Evolutionary conservation across 1,140 invertebrate genomes (phyloP).

Genomic region (Galleria mellonella): DNA sequence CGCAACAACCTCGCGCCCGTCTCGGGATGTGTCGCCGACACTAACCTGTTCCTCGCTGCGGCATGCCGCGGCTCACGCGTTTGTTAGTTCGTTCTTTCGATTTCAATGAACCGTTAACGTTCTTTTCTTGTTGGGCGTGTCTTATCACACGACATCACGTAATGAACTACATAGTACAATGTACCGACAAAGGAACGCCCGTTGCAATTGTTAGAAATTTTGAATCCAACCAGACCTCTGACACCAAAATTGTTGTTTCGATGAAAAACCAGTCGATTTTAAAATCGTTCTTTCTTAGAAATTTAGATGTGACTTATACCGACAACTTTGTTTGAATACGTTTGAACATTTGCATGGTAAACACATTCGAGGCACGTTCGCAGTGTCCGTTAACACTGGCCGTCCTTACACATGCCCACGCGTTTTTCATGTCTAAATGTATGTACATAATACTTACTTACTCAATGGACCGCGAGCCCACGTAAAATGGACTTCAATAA

Average conservation of each 20-base stretch:
- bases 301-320: no score
- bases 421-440: neutral
- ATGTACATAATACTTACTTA: no score
- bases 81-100: slow-evolving; percentile 57
- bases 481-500: no score
- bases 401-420: slow-evolving; percentile 50
- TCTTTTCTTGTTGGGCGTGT: slow-evolving; percentile 46
- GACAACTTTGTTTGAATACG: no score
- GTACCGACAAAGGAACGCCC: no score
- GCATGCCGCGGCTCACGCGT: slow-evolving; percentile 28
- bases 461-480: no score
- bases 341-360: slow-evolving; percentile 24
- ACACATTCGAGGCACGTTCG: slow-evolving; percentile 34
- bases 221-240: no score
- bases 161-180: slow-evolving; percentile 24
- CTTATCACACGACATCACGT: slow-evolving; percentile 51
- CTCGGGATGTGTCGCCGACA: slow-evolving; percentile 47
- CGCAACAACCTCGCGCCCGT: slow-evolving; percentile 23
- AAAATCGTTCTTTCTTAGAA: no score
- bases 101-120: slow-evolving; percentile 72
- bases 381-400: slow-evolving; percentile 29
- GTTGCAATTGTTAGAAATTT: no score
- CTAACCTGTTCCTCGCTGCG: slow-evolving; percentile 54
- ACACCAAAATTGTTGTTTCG: no score
- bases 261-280: no score